Base-by-base conservation (phyloP, 2,888 invertebrate genomes). In the Melipona beecheii region DNA sequence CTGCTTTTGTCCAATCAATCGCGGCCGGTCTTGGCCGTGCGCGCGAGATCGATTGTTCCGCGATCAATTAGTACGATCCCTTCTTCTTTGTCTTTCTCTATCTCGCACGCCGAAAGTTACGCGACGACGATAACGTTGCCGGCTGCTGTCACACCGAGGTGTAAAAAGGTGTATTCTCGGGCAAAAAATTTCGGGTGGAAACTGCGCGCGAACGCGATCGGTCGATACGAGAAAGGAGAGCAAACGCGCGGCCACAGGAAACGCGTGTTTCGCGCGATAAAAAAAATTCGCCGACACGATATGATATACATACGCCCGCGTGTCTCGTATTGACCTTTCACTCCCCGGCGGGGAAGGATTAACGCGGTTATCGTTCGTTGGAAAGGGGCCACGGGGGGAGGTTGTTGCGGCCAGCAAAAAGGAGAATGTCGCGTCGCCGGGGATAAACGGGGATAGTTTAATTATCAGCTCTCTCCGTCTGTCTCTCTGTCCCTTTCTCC, bases 61-160 rank as follows among this genome's bases (percentile, higher is more conserved):
- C 81, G 74, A 85, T 88, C 90, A 91, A 91, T 91, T 91, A 92
- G 86, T 90, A 87, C 89, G 90, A 91, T 91, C 31, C 31, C 3
- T 3, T 31, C 0, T 31, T 3, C 31, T 31, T 31, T 31, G 31
- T 36, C 24, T 21, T 2, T 2, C 13, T 11, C 24, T 6, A 65
- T 72, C 81, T 60, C 76, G 71, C 73, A 49, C 24, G 19, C 2
- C 65, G 69, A 58, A 31, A 69, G 50, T 27, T 50, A 24, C 27
- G 65, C 54, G 52, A 27, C 54, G 31, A 68, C 68, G 52, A 72
- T 75, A 69, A 82, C 52, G 27, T 43, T 56, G 54, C 54, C 58
- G 31, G 24, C 58, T 56, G 13, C 76, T 54, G 69, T 36, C 54
- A 43, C 43, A 43, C 62, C 27, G 21, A 24, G 17, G 43, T 11